Conservation (phyloP, 2,113 vertebrate genomes). For the Haemorhous mexicanus region DNA sequence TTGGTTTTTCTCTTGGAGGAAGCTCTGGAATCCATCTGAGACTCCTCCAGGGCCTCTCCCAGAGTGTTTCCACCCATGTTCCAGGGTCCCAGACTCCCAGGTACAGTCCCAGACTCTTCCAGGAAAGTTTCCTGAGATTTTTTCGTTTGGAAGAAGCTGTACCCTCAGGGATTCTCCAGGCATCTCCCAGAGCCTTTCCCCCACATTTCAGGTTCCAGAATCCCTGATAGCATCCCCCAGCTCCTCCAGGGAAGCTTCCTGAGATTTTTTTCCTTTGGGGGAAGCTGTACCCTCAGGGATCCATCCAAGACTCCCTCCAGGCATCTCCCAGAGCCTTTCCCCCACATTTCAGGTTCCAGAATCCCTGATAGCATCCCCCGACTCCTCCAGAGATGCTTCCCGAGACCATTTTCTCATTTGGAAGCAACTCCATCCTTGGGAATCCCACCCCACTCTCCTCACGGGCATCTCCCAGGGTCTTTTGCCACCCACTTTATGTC, state of each 20-base stretch:
- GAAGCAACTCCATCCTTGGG: not conserved
- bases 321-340: not conserved
- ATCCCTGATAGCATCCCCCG: accelerated
- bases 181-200: not conserved
- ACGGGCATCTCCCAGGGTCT: not conserved
- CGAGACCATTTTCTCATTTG: not conserved
- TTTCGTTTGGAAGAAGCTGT: not conserved
- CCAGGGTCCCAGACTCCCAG: not conserved
- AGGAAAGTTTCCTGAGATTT: not conserved
- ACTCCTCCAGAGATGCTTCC: not conserved
- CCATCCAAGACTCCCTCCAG: not conserved
- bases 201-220: too few relatives aligned
- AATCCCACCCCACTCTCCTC: not conserved
- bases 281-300: not conserved
- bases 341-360: not conserved
- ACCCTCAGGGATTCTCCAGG: not conserved
- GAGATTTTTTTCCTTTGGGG: not conserved
- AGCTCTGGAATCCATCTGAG: not conserved
- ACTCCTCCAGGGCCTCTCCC: not conserved
- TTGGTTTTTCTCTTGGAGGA: not conserved
- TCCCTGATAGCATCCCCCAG: not conserved
- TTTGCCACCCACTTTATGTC: accelerated
- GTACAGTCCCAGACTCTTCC: not conserved
- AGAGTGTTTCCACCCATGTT: not conserved
- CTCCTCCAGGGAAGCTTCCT: too few relatives aligned